phyloP scores from a whole-genome alignment of 2,797 vertebrate species.

The Tinamus major region DNA sequence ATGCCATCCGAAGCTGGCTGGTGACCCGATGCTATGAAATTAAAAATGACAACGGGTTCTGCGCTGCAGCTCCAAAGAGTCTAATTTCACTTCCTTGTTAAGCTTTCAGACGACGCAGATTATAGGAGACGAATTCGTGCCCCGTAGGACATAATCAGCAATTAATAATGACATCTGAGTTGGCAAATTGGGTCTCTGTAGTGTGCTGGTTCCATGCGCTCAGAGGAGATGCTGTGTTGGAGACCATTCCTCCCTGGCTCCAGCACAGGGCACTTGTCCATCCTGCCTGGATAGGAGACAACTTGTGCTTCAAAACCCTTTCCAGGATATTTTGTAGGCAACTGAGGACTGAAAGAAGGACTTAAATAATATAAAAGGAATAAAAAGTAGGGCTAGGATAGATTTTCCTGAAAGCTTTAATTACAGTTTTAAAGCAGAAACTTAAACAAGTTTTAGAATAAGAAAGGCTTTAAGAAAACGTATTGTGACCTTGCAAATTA shows the following conservation, averaged over 20 bases:
- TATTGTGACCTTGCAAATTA: slow-evolving; percentile 36
- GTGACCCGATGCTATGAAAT: background rate
- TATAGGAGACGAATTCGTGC: slow-evolving; percentile 1
- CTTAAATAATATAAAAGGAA: background rate
- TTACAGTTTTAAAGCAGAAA: slow-evolving; percentile 24
- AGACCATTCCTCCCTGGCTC: background rate
- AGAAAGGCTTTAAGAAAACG: background rate
- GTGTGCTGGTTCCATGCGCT: background rate
- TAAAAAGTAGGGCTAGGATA: background rate
- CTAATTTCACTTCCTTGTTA: background rate
- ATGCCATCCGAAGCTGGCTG: background rate
- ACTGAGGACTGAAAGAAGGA: slow-evolving; percentile 1
- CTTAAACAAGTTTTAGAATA: slow-evolving; percentile 28
- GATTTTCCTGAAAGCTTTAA: slow-evolving; percentile 48
- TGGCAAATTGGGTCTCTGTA: background rate
- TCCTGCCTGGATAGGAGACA: slow-evolving; percentile 14
- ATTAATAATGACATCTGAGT: background rate
- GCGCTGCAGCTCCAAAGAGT: background rate
- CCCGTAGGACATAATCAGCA: background rate
- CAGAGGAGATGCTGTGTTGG: background rate
- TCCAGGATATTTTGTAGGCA: background rate
- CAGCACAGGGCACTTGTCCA: background rate
- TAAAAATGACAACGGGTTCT: background rate
- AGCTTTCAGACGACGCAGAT: background rate
- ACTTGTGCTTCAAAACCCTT: background rate